A percentile compares a stretch with the other conserved stretches of the same genome.
Evolutionary conservation across 2,113 vertebrate species (phyloP).

Genomic region (Elephas maximus): DNA sequence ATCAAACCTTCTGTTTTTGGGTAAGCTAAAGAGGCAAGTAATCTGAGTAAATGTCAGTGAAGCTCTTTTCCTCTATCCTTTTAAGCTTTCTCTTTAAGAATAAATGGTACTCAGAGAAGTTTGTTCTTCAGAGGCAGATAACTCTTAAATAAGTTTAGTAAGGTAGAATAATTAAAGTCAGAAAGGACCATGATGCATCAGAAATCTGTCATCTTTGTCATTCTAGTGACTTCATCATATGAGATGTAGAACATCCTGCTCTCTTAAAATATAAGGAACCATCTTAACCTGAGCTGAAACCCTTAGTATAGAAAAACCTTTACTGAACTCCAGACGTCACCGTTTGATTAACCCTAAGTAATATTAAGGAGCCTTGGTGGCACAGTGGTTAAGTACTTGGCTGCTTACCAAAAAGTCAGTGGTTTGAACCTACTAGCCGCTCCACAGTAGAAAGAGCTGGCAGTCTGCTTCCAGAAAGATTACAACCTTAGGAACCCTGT

Average conservation of each 20-base stretch:
- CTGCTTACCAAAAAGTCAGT: neutral
- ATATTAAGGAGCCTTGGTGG: neutral
- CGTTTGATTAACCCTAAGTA: slow-evolving; percentile 47
- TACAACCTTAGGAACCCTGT: neutral
- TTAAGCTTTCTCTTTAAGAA: slow-evolving; percentile 38
- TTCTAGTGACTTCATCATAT: slow-evolving; percentile 9
- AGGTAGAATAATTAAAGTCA: slow-evolving; percentile 39
- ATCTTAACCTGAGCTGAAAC: slow-evolving; percentile 44
- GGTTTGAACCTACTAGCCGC: neutral
- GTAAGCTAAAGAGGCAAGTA: slow-evolving; percentile 48
- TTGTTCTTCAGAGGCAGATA: slow-evolving; percentile 42
- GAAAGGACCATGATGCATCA: neutral
- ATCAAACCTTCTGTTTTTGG: slow-evolving; percentile 32
- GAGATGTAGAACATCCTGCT: slow-evolving; percentile 7
- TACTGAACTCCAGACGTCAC: slow-evolving; percentile 27
- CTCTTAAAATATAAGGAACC: slow-evolving; percentile 60
- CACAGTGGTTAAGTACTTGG: neutral
- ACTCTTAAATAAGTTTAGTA: slow-evolving; percentile 54
- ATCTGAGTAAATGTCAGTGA: slow-evolving; percentile 37
- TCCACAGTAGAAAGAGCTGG: neutral
- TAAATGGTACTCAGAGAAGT: slow-evolving; percentile 29
- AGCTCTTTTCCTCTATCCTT: slow-evolving; percentile 9
- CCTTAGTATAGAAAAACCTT: neutral
- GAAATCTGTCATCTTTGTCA: neutral
- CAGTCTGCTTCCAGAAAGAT: neutral